These are phyloP conservation scores for Acanthosepion esculentum DNA, from an alignment of 2,888 invertebrate genomes.

Conservation along the genomic window DNA sequence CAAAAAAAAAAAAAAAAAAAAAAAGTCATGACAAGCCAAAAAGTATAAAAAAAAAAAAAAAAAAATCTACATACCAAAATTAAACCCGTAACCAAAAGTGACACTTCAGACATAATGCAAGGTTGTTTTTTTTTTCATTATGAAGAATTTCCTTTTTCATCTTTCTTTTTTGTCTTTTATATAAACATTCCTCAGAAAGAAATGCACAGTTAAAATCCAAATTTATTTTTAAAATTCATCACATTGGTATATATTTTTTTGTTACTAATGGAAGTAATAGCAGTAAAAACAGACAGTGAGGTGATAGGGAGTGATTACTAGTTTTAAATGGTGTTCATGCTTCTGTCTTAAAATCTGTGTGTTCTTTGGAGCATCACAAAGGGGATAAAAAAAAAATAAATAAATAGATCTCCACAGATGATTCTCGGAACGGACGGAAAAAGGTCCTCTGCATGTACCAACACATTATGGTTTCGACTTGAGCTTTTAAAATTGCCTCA, in stretches of 20 bases:
- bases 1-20: background rate
- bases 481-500: background rate
- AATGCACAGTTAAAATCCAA: conserved; percentile 4
- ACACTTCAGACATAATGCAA: background rate
- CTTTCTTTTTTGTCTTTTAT: background rate
- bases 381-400: background rate
- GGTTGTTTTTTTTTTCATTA: conserved; percentile 12
- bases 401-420: background rate
- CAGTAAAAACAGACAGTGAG: background rate
- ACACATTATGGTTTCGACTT: background rate
- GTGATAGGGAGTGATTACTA: background rate
- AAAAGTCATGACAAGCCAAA: background rate
- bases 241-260: background rate
- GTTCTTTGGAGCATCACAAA: background rate
- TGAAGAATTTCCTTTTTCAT: background rate
- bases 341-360: background rate
- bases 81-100: conserved; percentile 1
- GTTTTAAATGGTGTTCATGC: background rate
- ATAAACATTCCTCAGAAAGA: background rate
- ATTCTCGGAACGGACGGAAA: conserved; percentile 41
- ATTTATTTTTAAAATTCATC: background rate
- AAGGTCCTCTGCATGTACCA: conserved; percentile 23
- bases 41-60: background rate
- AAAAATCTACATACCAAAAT: conserved; percentile 23
- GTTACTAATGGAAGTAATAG: conserved; percentile 20